phyloP scores from a whole-genome alignment of 2,113 vertebrate genomes.

The Thryonomys swinderianus region DNA sequence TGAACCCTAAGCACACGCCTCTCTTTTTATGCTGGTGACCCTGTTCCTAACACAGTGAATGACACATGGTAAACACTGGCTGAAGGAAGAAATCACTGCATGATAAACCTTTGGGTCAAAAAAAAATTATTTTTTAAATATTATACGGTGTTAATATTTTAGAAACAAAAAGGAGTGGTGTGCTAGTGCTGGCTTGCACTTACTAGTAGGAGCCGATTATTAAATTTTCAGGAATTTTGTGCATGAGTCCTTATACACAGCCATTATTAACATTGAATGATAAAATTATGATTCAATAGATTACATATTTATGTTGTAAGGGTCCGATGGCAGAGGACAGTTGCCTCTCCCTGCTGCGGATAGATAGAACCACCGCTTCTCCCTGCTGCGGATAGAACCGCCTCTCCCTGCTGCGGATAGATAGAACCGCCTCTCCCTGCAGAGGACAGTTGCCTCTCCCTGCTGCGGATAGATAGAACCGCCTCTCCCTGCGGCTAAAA shows the following conservation, averaged over 20 bases:
- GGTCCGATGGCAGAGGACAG: too few species aligned
- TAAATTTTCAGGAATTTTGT: not conserved
- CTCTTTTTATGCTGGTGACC: accelerated
- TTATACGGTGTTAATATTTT: not conserved
- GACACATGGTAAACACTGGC: accelerated
- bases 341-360: too few species aligned
- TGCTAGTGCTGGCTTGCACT: not conserved
- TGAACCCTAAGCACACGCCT: not conserved
- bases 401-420: too few species aligned
- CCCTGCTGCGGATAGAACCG: too few species aligned
- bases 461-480: too few species aligned
- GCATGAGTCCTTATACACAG: not conserved
- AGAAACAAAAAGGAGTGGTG: not conserved
- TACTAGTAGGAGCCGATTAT: accelerated
- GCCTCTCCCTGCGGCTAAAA: too few species aligned
- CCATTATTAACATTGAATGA: not conserved
- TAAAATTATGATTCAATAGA: not conserved
- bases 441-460: too few species aligned
- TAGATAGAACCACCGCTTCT: too few species aligned
- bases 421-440: too few species aligned
- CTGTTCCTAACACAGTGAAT: accelerated
- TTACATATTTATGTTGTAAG: not conserved
- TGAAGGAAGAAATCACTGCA: not conserved
- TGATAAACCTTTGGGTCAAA: not conserved
- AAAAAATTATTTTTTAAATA: not conserved